phyloP scores from a whole-genome alignment of 2,797 vertebrate species.

The Squalus acanthias region DNA sequence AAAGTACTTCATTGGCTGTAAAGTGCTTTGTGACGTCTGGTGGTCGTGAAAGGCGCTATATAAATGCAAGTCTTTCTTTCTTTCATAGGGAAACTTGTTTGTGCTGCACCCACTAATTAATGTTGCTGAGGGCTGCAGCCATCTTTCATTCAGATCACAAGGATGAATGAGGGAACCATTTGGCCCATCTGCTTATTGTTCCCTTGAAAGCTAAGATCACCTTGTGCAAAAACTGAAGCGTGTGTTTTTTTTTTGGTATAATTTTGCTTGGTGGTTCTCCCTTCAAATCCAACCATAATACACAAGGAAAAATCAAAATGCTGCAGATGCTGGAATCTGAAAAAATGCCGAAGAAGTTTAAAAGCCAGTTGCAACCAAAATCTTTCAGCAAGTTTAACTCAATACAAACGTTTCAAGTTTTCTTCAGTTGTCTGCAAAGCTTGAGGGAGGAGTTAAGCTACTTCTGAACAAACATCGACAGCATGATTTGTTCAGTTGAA shows the following conservation, averaged over 20 bases:
- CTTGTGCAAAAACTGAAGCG: not conserved
- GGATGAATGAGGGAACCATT: not conserved
- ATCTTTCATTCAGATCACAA: not conserved
- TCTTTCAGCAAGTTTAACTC: not conserved
- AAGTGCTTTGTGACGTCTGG: too few species aligned
- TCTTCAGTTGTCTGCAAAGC: not conserved
- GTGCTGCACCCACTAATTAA: not conserved
- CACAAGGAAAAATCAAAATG: not conserved
- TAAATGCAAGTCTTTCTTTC: too few species aligned
- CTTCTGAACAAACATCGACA: too few species aligned
- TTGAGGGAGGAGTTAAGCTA: too few species aligned
- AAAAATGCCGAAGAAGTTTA: not conserved
- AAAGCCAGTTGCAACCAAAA: not conserved
- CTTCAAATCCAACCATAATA: not conserved
- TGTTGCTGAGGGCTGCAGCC: not conserved
- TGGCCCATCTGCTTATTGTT: not conserved
- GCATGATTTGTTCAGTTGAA: too few species aligned
- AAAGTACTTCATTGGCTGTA: too few species aligned
- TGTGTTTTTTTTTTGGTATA: not conserved
- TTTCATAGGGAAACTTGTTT: not conserved
- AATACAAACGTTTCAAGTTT: not conserved
- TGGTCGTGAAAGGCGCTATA: too few species aligned
- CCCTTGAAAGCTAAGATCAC: not conserved
- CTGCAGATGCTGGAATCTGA: not conserved
- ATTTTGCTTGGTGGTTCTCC: not conserved